phyloP scores from a whole-genome alignment of 2,888 invertebrate genomes.

The Drosophila cognata region DNA sequence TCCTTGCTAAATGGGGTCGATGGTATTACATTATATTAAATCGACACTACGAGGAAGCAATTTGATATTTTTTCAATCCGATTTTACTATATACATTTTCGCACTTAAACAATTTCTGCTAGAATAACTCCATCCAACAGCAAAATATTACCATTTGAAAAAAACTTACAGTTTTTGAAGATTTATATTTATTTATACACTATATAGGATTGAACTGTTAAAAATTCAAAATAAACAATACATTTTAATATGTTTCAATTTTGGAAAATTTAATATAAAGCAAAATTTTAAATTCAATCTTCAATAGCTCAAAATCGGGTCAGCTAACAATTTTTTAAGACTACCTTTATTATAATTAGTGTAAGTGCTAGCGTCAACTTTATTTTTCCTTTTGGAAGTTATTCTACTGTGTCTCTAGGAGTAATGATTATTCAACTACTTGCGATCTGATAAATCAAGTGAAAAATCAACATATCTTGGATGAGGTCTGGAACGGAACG shows the following conservation, averaged over 20 bases:
- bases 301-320: not conserved
- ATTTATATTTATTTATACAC: not conserved
- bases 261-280: no score
- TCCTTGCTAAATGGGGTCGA: not conserved
- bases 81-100: not conserved
- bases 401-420: not conserved
- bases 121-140: not conserved
- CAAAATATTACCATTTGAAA: not conserved
- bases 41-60: not conserved
- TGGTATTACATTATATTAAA: not conserved
- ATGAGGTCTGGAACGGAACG: not conserved
- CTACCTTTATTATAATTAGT: not conserved
- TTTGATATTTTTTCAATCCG: not conserved
- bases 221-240: not conserved
- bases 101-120: not conserved
- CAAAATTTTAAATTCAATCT: not conserved
- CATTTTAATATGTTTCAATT: not conserved
- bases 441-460: not conserved
- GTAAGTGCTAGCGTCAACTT: not conserved
- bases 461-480: not conserved
- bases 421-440: not conserved
- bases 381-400: not conserved
- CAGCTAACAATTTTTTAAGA: not conserved
- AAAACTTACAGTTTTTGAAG: not conserved
- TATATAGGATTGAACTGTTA: not conserved